Evolutionary conservation across 2,888 invertebrate species (phyloP).

Genomic region (Argyra leucocephala): DNA sequence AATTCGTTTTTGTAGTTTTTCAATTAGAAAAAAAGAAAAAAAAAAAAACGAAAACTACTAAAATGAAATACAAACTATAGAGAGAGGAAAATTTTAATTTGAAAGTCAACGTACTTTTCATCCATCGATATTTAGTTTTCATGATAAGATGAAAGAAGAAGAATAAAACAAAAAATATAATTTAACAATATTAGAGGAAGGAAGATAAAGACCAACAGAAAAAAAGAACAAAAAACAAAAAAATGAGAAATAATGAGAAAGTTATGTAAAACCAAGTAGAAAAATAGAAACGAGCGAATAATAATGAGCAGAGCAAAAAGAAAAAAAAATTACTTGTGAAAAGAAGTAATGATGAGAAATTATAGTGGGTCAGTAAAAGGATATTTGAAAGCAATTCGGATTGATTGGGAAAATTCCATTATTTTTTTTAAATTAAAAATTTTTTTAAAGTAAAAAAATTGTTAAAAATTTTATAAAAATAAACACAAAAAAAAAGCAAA

Average conservation of each 20-base stretch:
- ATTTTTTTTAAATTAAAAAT: background rate
- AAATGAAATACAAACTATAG: background rate
- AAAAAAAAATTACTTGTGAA: background rate
- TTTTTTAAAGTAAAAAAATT: background rate
- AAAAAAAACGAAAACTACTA: no score
- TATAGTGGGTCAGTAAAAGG: conserved; percentile 5
- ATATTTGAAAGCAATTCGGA: background rate
- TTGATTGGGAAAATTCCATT: background rate
- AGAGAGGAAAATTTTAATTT: background rate
- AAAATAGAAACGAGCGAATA: no score
- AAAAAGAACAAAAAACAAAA: background rate
- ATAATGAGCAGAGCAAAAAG: no score
- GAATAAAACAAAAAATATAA: background rate
- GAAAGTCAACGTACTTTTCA: background rate
- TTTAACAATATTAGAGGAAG: background rate
- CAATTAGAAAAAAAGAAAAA: background rate
- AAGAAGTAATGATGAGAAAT: background rate
- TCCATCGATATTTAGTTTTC: background rate
- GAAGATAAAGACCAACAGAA: background rate
- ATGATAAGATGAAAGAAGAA: background rate
- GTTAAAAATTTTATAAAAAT: no score
- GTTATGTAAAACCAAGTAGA: no score
- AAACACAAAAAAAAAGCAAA: no score
- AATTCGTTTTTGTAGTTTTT: background rate
- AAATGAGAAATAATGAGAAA: no score